A percentile compares a stretch with the other conserved stretches of the same genome.
These are phyloP conservation scores for Trogon surrucura DNA, from an alignment of 2,113 vertebrate genomes.

Conservation along the genomic window DNA sequence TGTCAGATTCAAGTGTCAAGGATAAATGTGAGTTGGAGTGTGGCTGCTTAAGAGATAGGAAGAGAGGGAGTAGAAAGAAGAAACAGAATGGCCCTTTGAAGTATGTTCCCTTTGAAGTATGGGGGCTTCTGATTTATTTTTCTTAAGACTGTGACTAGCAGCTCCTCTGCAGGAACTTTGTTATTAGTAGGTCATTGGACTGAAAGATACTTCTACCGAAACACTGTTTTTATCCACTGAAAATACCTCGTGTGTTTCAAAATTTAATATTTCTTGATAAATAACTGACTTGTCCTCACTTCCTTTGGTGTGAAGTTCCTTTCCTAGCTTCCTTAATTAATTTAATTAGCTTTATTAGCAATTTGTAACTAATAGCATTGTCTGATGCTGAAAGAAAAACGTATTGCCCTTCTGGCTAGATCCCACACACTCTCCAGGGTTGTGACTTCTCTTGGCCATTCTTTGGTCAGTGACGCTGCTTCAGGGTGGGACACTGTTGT, in stretches of 20 bases:
- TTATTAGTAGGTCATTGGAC: background rate
- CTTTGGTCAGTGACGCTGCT: fast-evolving
- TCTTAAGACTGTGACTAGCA: background rate
- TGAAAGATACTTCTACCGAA: background rate
- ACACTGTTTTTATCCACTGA: background rate
- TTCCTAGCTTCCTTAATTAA: background rate
- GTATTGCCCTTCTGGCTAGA: background rate
- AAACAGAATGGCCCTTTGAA: constrained; percentile 43
- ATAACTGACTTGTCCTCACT: background rate
- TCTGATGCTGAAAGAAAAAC: background rate
- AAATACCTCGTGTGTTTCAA: background rate
- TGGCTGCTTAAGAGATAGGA: constrained; percentile 30
- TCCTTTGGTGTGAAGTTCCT: background rate
- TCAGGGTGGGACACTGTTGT: background rate
- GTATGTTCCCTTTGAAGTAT: constrained; percentile 48
- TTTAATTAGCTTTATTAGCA: background rate
- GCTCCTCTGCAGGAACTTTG: background rate
- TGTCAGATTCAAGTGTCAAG: constrained; percentile 2
- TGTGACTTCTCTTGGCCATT: background rate
- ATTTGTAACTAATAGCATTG: background rate
- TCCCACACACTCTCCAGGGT: background rate
- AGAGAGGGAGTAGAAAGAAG: background rate
- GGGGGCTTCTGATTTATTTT: constrained; percentile 44
- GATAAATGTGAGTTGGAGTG: constrained; percentile 28
- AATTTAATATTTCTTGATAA: background rate